Conservation (phyloP, 1,140 invertebrate species). For the Aphelenchoides fujianensis region DNA sequence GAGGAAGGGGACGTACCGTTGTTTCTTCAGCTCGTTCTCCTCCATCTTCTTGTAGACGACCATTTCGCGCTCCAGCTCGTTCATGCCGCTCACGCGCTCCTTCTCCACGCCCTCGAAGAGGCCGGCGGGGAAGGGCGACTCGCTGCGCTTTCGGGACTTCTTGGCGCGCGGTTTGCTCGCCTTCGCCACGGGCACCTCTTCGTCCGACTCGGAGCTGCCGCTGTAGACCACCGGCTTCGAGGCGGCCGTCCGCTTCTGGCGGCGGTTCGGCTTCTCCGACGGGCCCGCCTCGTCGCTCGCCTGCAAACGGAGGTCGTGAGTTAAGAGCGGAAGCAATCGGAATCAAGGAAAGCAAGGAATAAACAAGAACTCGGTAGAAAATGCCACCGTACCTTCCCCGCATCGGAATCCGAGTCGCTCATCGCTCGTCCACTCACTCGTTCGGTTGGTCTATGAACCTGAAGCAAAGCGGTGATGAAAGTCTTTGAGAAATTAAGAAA, state of each 20-base stretch:
- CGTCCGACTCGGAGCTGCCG: background rate
- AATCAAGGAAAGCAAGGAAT: too few relatives aligned
- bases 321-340: too few relatives aligned
- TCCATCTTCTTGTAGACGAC: constrained; percentile 38
- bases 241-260: background rate
- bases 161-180: background rate
- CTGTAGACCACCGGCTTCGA: background rate
- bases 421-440: too few relatives aligned
- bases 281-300: background rate
- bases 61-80: constrained; percentile 33
- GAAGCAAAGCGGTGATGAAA: too few relatives aligned
- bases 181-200: background rate
- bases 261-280: background rate
- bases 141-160: constrained; percentile 2
- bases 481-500: too few relatives aligned
- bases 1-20: constrained; percentile 21
- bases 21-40: constrained; percentile 25
- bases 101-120: constrained; percentile 15
- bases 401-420: background rate
- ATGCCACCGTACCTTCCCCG: background rate
- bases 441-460: too few relatives aligned
- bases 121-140: background rate
- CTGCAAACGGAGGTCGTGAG: background rate
- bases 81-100: constrained; percentile 20
- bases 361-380: background rate